Base-by-base conservation (phyloP, 1,140 invertebrate species). In the Aphis craccivora region DNA sequence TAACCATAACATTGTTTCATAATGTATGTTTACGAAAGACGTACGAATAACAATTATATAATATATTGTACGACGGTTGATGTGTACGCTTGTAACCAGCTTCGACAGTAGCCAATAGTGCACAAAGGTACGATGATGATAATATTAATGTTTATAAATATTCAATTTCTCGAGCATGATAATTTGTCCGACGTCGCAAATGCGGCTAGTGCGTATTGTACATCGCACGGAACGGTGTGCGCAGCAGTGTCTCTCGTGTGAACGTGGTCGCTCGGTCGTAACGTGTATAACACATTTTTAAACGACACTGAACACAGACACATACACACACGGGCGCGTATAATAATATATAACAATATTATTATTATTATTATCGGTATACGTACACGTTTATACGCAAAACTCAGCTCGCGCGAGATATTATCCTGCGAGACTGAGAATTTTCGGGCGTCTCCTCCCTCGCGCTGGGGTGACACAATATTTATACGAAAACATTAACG, bases 401-500 rank as follows among this genome's bases (percentile, higher is more conserved):
- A 43, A 18, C 7, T 8, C 81, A 20, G 30, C 43, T 22, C 45
- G 45, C 30, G 86, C 3, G 30, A 88, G 86, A 67, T n/a, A 22
- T 84, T n/a, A 22, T 84, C 83, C 20, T 89, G 22, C 53, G 25
- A 60, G 37, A 53, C 37, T 4, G 53, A 55, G 89, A 60, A 37
- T 60, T 90, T 30, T 22, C 20, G 20, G 37, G 23, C 20, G 89
- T 30, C 35, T 90, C n/a, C 5, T 45, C 88, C 88, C 51, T 18
- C 18, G 48, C 48, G 37, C n/a, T 18, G 35, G 81, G 91, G 43
- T 93, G 91, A 93, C 91, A 93, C 23, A 93, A 93, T 93, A 93
- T 93, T 93, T 93, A 93, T 93, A 93, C 91, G 91, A 93, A 84
- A 93, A 93, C 81, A 55, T 93, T 86, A 93, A 81, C 55, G 91